Evolutionary conservation across 2,113 vertebrate species (phyloP).

Genomic region (Dermatemys mawii): DNA sequence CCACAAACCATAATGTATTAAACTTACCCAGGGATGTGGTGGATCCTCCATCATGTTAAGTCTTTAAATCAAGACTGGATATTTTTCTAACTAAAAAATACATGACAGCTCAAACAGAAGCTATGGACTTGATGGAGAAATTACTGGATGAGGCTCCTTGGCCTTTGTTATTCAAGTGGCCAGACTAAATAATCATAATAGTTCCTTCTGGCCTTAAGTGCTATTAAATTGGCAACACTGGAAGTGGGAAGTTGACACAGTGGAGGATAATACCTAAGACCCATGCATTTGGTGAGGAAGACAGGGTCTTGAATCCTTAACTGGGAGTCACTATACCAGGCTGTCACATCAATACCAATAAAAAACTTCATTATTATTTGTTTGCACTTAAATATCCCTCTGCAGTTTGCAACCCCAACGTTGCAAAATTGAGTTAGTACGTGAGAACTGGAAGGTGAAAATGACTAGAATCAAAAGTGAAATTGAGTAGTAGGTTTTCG

Average conservation of each 20-base stretch:
- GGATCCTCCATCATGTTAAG: no score
- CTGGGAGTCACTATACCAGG: background rate
- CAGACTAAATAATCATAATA: background rate
- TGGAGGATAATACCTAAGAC: constrained; percentile 17
- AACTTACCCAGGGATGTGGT: background rate
- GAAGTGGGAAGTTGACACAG: background rate
- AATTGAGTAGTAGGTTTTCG: background rate
- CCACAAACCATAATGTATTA: background rate
- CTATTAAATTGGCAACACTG: background rate
- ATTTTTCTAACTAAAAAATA: no score
- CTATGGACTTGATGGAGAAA: background rate
- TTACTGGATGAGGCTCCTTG: background rate
- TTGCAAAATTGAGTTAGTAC: background rate
- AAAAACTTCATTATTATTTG: background rate
- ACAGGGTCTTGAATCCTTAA: background rate
- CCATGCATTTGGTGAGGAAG: constrained; percentile 14
- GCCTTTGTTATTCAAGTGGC: background rate
- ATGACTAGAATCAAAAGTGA: background rate
- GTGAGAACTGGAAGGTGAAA: background rate
- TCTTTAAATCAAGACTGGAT: no score
- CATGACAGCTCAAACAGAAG: background rate
- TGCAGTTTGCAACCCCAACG: background rate
- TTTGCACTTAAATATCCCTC: background rate
- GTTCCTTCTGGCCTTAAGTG: background rate
- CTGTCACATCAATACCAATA: constrained; percentile 3